Base-by-base conservation (phyloP, 2,888 invertebrate species). In the Drosophila neotestacea region DNA sequence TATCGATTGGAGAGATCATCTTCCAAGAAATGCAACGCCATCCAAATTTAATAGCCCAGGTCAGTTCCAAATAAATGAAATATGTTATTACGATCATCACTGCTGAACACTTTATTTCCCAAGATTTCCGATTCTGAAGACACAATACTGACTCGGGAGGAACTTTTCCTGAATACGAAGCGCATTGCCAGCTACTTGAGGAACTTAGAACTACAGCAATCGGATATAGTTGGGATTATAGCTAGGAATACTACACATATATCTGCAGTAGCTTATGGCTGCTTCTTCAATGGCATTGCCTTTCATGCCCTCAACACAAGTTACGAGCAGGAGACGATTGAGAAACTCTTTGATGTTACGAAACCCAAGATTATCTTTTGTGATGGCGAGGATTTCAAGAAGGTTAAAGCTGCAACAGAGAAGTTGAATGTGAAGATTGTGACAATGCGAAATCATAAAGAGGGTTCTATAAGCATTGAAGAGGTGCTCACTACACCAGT, bases 201-300 rank as follows among this genome's bases (percentile, higher is more conserved):
- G 13, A 56, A 65, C 10, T 46, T 63, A 55, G 55, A 74, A 1
- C 59, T 88, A 1, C 42, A 67, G 1, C 76, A 79, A 60, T 56
- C 72, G 6, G 81, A 86, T 63, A 62, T 83, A n/a, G 67, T 85
- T 34, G 82, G 82, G 9, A 50, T 88, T 30, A 65, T 77, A 7
- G 83, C 81, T 6, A 60, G 66, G 4, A 87, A 85, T 68, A 75
- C 70, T 0, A 79, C 73, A 16, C 76, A 82, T 56, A 34, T 84
- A 13, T 70, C 75, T 16, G 73, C 80, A 2, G 62, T 83, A 10
- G 74, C 66, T 1, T 70, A 81, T 38, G 87, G 76, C 0, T 73
- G 75, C 22, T 74, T 77, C 34, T 77, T 81, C 36, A 81, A 74
- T 59, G 73, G 74, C 1, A 76, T 69, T 4, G 68, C 76, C 3